Base-by-base conservation (phyloP, 1,140 invertebrate genomes). In the Zaprionus lachaisei region DNA sequence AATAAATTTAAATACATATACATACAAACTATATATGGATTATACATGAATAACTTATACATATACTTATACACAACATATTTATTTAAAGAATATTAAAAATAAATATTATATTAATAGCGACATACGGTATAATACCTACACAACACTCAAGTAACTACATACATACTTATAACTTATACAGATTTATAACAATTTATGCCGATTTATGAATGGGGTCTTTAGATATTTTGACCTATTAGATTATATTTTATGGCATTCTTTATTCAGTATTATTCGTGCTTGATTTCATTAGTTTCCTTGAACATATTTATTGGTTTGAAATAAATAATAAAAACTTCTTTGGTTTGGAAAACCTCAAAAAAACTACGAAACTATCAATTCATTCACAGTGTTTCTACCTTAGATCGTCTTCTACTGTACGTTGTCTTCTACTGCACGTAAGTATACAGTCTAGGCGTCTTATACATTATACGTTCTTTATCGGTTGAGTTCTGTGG, bases 321-420 rank as follows among this genome's bases (percentile, higher is more conserved):
- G 47, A 12, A 68, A 62, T 75, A 64, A 64, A 75, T 71, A 75
- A 75, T 86, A 72, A 85, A 84, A 79, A 89, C 58, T 44, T 89
- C 63, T 89, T 90, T 90, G 85, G 84, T 89, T 87, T 90, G 81
- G 68, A 90, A 83, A 80, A 78, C 83, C 73, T 76, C 14, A 65
- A 76, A 72, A 41, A 44, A 44, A 44, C 17, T 9, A 17, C 15
- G 15, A 28, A 72, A 15, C 6, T 28, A 22, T 17, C 51, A 55
- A 11, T 22, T 56, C 11, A 44, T 47, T 60, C 44, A 37, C 20
- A 28, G 34, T 20, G 15, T 34, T 4, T 34, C 7, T 47, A 44
- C 20, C 24, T 26, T 26, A 26, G 5, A 0, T 49, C 2, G 20
- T 49, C 20, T 49, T 49, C 1, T 22, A 49, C 44, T 49, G 15